Evolutionary conservation across 2,797 vertebrate genomes (phyloP).

Genomic region (Hyperoplus lanceolatus): DNA sequence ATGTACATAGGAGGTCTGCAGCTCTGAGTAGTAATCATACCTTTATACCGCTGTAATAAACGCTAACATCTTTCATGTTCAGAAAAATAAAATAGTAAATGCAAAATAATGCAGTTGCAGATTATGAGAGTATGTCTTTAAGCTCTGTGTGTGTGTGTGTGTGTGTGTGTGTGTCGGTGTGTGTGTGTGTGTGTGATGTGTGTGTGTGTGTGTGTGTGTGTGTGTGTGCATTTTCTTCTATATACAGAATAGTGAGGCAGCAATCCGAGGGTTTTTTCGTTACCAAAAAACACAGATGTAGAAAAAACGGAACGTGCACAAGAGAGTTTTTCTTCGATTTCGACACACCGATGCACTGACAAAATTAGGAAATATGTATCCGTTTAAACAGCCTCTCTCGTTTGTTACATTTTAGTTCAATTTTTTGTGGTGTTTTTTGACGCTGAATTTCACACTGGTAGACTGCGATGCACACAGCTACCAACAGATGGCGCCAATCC

Average conservation of each 20-base stretch:
- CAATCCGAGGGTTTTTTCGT: conserved; percentile 68
- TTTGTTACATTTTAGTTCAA: conserved; percentile 1
- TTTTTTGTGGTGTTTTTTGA: neutral
- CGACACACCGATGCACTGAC: conserved; percentile 55
- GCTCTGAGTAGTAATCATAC: conserved; percentile 56
- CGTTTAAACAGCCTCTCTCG: conserved; percentile 22
- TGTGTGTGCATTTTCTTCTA: conserved; percentile 60
- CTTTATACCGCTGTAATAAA: conserved; percentile 70
- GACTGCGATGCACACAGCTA: neutral
- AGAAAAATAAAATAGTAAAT: conserved; percentile 73
- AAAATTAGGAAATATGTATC: conserved; percentile 38
- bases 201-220: conserved; percentile 20
- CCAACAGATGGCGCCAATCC: conserved; percentile 56
- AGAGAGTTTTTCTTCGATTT: conserved; percentile 59
- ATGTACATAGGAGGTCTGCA: conserved; percentile 52
- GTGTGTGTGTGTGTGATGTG: conserved; percentile 15
- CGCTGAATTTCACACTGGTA: neutral
- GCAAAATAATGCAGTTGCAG: conserved; percentile 64
- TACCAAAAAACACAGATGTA: conserved; percentile 68
- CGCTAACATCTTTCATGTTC: conserved; percentile 73
- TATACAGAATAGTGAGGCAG: conserved; percentile 81
- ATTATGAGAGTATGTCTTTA: conserved; percentile 64
- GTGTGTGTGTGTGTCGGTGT: conserved; percentile 47
- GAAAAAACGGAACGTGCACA: conserved; percentile 67
- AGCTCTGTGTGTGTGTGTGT: conserved; percentile 55